A percentile compares a stretch with the other conserved stretches of the same genome.
Evolutionary conservation across 1,140 invertebrate species (phyloP).

Genomic region (Acromyrmex charruanus): DNA sequence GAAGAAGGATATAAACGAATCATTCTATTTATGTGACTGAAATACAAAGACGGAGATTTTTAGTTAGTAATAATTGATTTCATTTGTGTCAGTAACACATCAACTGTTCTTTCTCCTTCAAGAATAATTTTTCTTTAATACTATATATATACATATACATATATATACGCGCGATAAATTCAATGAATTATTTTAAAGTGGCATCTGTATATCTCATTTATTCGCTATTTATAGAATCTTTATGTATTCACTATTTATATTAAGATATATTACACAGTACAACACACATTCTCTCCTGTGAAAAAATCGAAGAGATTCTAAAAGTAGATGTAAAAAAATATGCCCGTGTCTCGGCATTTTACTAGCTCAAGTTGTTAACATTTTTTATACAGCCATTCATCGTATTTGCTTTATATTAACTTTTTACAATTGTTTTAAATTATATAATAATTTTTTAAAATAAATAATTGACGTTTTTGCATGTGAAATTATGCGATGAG

Average conservation of each 20-base stretch:
- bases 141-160: neutral
- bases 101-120: neutral
- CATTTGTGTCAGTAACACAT: neutral
- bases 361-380: too few relatives aligned
- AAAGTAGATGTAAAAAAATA: too few relatives aligned
- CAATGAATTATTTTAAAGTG: neutral
- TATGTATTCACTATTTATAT: neutral
- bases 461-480: too few relatives aligned
- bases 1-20: neutral
- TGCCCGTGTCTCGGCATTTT: too few relatives aligned
- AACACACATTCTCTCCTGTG: too few relatives aligned
- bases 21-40: neutral
- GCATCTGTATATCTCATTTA: neutral
- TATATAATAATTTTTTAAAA: too few relatives aligned
- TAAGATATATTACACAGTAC: neutral
- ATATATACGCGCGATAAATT: neutral
- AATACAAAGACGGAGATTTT: conserved; percentile 10
- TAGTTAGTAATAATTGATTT: neutral
- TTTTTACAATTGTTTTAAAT: too few relatives aligned
- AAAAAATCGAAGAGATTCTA: too few relatives aligned
- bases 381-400: too few relatives aligned
- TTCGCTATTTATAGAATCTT: too few relatives aligned
- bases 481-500: too few relatives aligned
- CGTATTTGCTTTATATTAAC: too few relatives aligned
- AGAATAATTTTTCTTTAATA: neutral